Percentiles rank a stretch among this genome's conserved stretches.
Conservation (phyloP, 2,888 invertebrate genomes). For the Ennomos fuscantarius region DNA sequence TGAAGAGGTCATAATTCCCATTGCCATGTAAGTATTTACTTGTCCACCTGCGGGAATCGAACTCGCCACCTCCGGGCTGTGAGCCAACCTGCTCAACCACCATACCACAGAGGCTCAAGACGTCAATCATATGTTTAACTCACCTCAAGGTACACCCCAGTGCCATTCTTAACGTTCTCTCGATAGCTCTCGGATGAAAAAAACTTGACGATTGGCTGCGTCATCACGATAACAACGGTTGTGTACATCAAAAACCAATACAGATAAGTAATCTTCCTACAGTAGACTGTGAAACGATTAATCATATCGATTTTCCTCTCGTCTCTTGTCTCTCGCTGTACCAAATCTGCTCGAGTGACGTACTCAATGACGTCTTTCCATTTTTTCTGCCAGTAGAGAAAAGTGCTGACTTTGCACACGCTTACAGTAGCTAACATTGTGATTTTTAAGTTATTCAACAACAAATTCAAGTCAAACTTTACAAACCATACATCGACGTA, state of each 20-base stretch:
- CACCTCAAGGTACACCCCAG: slow-evolving; percentile 51
- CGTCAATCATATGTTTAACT: no score
- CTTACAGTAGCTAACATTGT: slow-evolving; percentile 71
- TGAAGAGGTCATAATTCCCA: no score
- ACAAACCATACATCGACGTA: slow-evolving; percentile 73
- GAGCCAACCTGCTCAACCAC: no score
- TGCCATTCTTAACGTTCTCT: slow-evolving; percentile 59
- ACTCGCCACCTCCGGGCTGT: no score
- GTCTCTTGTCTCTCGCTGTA: slow-evolving; percentile 51
- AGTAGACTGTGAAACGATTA: slow-evolving; percentile 58
- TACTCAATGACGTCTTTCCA: slow-evolving; percentile 70
- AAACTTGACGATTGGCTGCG: slow-evolving; percentile 65
- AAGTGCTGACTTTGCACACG: slow-evolving; percentile 64
- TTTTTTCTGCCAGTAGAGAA: slow-evolving; percentile 63
- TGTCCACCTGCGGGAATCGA: no score
- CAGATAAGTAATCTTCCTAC: slow-evolving; percentile 66
- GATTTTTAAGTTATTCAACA: slow-evolving; percentile 71
- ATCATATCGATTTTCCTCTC: slow-evolving; percentile 51
- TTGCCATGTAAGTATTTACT: no score
- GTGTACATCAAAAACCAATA: slow-evolving; percentile 73
- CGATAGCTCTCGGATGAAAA: slow-evolving; percentile 55
- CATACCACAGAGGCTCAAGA: no score
- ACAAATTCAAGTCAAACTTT: slow-evolving; percentile 62
- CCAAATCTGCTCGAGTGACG: slow-evolving; percentile 62
- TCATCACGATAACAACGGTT: slow-evolving; percentile 63